phyloP scores from a whole-genome alignment of 2,888 invertebrate genomes.

The Holacanthella duospinosa region DNA sequence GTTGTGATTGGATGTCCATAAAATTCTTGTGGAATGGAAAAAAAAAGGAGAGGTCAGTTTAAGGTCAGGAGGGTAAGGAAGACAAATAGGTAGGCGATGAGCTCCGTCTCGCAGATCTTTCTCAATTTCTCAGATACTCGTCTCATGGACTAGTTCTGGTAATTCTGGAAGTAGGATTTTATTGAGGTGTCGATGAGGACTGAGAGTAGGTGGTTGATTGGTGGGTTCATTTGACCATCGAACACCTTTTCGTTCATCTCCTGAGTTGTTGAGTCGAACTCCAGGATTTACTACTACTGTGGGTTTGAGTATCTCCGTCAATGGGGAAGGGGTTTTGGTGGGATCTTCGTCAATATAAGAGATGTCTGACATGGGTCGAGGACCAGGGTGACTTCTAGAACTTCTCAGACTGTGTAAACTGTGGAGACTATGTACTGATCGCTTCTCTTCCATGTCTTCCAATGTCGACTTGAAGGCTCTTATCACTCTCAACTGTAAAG shows the following conservation, averaged over 20 bases:
- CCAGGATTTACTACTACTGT: slow-evolving; percentile 2
- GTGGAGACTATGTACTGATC: slow-evolving; percentile 94
- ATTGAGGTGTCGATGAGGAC: slow-evolving; percentile 38
- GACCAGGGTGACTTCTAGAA: slow-evolving; percentile 63
- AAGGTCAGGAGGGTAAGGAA: slow-evolving; percentile 6
- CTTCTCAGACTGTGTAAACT: slow-evolving; percentile 76
- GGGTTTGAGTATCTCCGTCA: slow-evolving; percentile 38
- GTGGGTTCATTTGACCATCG: slow-evolving; percentile 35
- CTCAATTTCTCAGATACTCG: slow-evolving; percentile 50
- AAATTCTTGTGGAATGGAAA: not conserved
- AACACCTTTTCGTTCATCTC: slow-evolving; percentile 32
- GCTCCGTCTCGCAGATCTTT: not conserved
- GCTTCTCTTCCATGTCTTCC: slow-evolving; percentile 98
- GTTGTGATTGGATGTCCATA: not conserved
- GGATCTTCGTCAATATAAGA: slow-evolving; percentile 67
- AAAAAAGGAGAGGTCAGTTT: not conserved
- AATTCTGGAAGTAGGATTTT: slow-evolving; percentile 43
- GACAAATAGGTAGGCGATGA: slow-evolving; percentile 8
- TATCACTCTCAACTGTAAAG: slow-evolving; percentile 98
- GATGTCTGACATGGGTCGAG: slow-evolving; percentile 68
- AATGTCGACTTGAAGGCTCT: slow-evolving; percentile 98
- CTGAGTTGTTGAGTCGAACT: not conserved
- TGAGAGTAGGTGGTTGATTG: slow-evolving; percentile 28
- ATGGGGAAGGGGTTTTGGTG: slow-evolving; percentile 45
- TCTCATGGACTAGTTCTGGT: slow-evolving; percentile 59